Evolutionary conservation across 1,140 invertebrate genomes (phyloP), one percentile per base, ranked within the genome.

Genomic region (Drosophila tristis): DNA sequence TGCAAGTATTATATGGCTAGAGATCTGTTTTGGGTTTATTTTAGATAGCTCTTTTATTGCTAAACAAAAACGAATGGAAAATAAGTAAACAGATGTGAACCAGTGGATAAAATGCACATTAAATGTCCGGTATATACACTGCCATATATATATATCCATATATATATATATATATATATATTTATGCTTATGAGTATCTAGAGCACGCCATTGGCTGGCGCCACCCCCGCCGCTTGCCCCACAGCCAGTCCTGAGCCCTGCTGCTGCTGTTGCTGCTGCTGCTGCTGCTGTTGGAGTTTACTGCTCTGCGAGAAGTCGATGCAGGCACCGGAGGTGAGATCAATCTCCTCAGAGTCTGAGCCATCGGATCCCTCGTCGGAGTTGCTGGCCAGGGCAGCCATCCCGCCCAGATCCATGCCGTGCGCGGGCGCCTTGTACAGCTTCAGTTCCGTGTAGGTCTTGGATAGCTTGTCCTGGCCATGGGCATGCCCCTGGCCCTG

Each of bases 291-390:
- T 16, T 84, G 81, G 45, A 85, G 53, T 62, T 87, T 84, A 62
- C 66, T 90, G 77, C 90, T 92, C 75, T 90, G 90, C 6, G 91
- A 92, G 56, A 92, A 92, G 67, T 92, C 91, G 54, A 92, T 91
- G 62, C 91, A 92, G 74, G 91, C 80, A 45, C 90, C 85, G 7
- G 91, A 92, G 3, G 91, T 92, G 26, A 92, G 70, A 77, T 92
- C 91, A 25, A 92, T 92, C 55, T 92, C 91, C 56, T 92, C 91
- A 13, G 91, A 92, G 74, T 92, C 91, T 2, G 91, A 92, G 42
- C 80, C 91, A 75, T 91, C 90, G 4, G 82, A 87, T 15, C 80
- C 85, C 20, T 90, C 84, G 43, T 89, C 84, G 2, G 84, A 89
- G 54, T 59, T 64, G 6, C 73, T 76, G 35, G 70, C 74, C 2